phyloP scores from a whole-genome alignment of 2,797 vertebrate genomes.

The Pipistrellus pipistrellus region DNA sequence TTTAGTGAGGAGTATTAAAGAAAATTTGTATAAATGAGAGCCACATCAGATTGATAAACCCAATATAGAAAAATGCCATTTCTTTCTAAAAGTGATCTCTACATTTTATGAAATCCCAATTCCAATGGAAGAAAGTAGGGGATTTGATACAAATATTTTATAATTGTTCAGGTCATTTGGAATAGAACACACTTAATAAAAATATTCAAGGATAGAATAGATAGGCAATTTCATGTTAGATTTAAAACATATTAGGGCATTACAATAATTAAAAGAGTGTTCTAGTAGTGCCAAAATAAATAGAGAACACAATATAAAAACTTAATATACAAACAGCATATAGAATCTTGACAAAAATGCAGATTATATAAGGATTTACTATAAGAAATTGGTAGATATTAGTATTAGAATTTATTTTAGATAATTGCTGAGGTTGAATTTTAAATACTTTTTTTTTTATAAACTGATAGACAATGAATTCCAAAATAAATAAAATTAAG shows the following conservation, averaged over 20 bases:
- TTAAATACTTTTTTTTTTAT: background rate
- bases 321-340: background rate
- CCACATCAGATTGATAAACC: background rate
- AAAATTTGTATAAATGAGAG: background rate
- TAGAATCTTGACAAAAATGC: background rate
- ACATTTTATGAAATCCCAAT: background rate
- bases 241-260: background rate
- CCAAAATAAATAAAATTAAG: slow-evolving; percentile 14
- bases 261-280: background rate
- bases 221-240: background rate
- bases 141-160: background rate
- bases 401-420: background rate
- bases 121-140: background rate
- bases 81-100: background rate
- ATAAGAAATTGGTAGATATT: background rate
- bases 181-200: background rate
- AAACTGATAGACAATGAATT: background rate
- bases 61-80: background rate
- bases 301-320: background rate
- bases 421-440: background rate
- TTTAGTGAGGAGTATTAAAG: background rate
- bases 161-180: background rate
- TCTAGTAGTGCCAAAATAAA: background rate
- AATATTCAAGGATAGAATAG: background rate
- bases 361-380: background rate